These are phyloP conservation scores for Tetramorium simillimum DNA, from an alignment of 1,140 invertebrate species.

Conservation along the genomic window DNA sequence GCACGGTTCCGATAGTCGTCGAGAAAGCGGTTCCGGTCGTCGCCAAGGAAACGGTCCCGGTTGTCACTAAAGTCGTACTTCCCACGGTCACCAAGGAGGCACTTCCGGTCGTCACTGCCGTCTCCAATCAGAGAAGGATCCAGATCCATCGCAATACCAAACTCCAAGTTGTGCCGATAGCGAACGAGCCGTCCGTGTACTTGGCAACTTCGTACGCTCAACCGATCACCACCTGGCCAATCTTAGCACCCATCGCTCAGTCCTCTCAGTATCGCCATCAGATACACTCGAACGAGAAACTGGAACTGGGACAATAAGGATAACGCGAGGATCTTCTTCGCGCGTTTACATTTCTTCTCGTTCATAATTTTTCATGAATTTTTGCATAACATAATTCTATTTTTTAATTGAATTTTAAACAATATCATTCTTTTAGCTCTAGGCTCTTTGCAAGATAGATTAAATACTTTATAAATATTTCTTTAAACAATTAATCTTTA, in stretches of 20 bases:
- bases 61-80: neutral
- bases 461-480: neutral
- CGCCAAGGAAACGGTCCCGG: neutral
- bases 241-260: slow-evolving; percentile 19
- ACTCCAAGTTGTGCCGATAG: slow-evolving; percentile 1
- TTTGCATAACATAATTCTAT: neutral
- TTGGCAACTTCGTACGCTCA: neutral
- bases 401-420: too few species aligned
- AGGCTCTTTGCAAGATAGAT: neutral
- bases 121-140: slow-evolving; percentile 44
- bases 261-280: slow-evolving; percentile 31
- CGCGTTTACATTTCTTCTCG: neutral
- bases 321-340: neutral
- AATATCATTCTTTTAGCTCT: neutral
- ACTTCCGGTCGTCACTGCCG: slow-evolving; percentile 31
- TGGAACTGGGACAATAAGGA: neutral
- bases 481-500: neutral
- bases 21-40: slow-evolving; percentile 3
- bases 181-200: slow-evolving; percentile 16
- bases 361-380: neutral
- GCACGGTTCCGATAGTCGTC: neutral
- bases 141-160: slow-evolving; percentile 56
- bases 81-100: neutral
- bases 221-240: neutral
- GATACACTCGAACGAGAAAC: slow-evolving; percentile 30